phyloP scores from a whole-genome alignment of 1,140 invertebrate genomes.

The Hestina assimilis region DNA sequence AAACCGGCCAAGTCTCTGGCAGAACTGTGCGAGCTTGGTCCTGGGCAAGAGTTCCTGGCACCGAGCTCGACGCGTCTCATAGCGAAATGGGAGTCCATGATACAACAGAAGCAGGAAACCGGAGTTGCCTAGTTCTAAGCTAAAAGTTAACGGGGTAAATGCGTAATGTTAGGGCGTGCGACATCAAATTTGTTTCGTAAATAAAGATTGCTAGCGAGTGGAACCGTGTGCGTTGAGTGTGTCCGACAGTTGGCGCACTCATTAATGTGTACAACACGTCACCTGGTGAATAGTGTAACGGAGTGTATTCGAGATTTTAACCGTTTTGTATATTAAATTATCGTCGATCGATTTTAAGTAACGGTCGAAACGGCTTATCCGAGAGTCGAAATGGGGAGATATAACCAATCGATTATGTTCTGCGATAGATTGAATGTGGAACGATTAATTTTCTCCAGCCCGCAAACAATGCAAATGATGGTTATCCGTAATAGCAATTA shows the following conservation, averaged over 20 bases:
- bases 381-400: constrained; percentile 7
- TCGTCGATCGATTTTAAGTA: constrained; percentile 15
- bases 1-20: constrained; percentile 81
- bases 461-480: constrained; percentile 69
- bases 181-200: constrained; percentile 30
- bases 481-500: constrained; percentile 61
- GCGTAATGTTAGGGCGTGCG: constrained; percentile 32
- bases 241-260: constrained; percentile 6
- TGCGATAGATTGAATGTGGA: constrained; percentile 47
- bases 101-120: constrained; percentile 79
- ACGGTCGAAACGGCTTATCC: constrained; percentile 14
- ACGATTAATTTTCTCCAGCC: constrained; percentile 66
- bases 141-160: constrained; percentile 13
- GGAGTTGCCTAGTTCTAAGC: constrained; percentile 63
- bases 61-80: constrained; percentile 80
- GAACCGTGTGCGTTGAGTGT: constrained; percentile 15
- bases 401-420: constrained; percentile 44
- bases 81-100: constrained; percentile 81
- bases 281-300: constrained; percentile 20
- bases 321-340: constrained; percentile 3
- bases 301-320: constrained; percentile 11
- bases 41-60: constrained; percentile 77
- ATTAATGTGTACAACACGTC: neutral
- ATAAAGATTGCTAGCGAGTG: constrained; percentile 21
- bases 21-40: constrained; percentile 78